Evolutionary conservation across 2,797 vertebrate genomes (phyloP).

Genomic region (Channallabes apus): DNA sequence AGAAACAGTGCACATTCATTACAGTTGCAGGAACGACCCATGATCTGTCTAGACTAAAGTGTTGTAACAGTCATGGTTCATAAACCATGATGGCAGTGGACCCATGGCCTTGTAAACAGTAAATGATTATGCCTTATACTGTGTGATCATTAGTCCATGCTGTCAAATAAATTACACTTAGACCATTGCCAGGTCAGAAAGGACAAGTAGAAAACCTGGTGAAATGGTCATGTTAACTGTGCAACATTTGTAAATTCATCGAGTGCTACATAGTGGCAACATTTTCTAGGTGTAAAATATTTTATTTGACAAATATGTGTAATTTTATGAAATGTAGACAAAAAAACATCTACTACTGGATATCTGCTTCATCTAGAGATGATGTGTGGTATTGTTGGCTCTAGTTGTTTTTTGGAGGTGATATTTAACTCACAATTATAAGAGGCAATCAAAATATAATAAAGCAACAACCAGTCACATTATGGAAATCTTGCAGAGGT

Average conservation of each 20-base stretch:
- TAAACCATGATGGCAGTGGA: conserved; percentile 40
- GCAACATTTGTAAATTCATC: neutral
- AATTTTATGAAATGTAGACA: neutral
- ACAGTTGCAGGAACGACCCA: conserved; percentile 36
- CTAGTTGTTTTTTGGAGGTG: neutral
- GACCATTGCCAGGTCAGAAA: neutral
- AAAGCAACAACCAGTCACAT: neutral
- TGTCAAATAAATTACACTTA: conserved; percentile 36
- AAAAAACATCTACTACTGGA: neutral
- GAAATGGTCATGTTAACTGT: neutral
- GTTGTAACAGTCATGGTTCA: conserved; percentile 44
- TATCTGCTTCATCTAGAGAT: neutral
- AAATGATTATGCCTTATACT: conserved; percentile 43
- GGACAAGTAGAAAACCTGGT: neutral
- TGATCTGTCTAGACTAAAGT: conserved; percentile 34
- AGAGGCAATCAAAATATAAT: neutral
- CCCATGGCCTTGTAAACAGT: conserved; percentile 34
- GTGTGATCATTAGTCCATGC: conserved; percentile 19
- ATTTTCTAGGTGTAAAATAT: neutral
- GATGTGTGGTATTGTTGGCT: no score
- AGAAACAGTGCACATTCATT: conserved; percentile 20
- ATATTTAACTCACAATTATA: neutral
- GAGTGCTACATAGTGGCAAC: neutral
- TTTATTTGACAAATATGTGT: neutral
- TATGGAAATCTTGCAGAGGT: neutral